Evolutionary conservation across 2,888 invertebrate species (phyloP).

Genomic region (Nomada hirtipes): DNA sequence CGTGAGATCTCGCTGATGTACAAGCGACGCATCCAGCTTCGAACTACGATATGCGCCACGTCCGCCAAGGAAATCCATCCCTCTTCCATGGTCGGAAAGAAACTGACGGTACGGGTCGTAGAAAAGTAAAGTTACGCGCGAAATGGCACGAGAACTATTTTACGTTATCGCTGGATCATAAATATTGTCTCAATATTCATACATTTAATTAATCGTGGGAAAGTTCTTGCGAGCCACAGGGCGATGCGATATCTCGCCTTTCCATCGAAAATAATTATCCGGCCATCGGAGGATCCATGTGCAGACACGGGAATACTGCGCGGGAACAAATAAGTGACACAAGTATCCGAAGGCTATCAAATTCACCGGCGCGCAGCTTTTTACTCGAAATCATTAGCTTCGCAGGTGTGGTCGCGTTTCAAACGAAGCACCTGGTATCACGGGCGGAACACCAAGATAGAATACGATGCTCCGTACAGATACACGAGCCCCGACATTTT

Average conservation of each 20-base stretch:
- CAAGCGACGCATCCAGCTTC: not conserved
- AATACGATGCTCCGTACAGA: no score
- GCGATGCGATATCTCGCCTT: no score
- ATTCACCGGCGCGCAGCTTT: constrained; percentile 11
- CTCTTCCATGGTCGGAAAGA: not conserved
- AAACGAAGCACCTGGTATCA: not conserved
- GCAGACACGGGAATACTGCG: not conserved
- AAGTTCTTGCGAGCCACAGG: not conserved
- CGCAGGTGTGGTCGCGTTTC: constrained; percentile 5
- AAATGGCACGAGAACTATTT: not conserved
- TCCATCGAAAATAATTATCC: no score
- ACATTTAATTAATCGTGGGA: no score
- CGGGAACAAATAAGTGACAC: no score
- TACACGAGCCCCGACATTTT: not conserved
- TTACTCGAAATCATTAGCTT: constrained; percentile 4
- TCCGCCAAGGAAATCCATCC: not conserved
- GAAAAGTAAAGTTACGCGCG: constrained; percentile 5
- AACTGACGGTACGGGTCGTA: not conserved
- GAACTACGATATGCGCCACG: constrained; percentile 7
- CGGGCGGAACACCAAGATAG: not conserved
- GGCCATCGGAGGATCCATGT: no score
- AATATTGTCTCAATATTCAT: not conserved
- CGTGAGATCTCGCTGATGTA: constrained; percentile 5
- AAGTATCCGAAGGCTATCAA: constrained; percentile 6
- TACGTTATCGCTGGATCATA: not conserved